Conservation (phyloP, 2,113 vertebrate species). For the Thamnaconus septentrionalis region DNA sequence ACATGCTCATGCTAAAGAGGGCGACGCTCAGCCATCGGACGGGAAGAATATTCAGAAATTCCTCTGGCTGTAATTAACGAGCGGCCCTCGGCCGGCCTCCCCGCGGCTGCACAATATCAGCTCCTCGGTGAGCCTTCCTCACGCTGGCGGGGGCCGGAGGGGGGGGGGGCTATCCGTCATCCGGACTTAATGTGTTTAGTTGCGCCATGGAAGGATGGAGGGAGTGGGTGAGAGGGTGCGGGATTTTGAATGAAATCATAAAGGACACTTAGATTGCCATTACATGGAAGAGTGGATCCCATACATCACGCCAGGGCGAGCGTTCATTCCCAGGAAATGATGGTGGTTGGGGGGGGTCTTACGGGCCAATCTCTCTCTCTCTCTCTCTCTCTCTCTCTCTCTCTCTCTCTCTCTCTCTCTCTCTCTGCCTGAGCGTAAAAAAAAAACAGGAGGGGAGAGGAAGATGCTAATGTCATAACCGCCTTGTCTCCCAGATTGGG, state of each 20-base stretch:
- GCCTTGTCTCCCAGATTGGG: slow-evolving; percentile 31
- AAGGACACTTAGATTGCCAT: slow-evolving; percentile 69
- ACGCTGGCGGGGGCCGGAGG: slow-evolving; percentile 27
- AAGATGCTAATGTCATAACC: slow-evolving; percentile 31
- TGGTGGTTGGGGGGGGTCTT: background rate
- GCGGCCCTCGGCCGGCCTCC: slow-evolving; percentile 31
- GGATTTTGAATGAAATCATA: slow-evolving; percentile 70
- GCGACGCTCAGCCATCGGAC: slow-evolving; percentile 35
- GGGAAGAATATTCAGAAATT: slow-evolving; percentile 55
- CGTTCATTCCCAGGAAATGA: slow-evolving; percentile 68
- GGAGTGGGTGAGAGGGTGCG: slow-evolving; percentile 37
- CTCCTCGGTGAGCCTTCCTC: slow-evolving; percentile 48
- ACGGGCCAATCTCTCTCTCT: slow-evolving; percentile 21
- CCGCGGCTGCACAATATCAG: slow-evolving; percentile 33
- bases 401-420: slow-evolving; percentile 45
- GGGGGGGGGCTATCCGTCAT: slow-evolving; percentile 59
- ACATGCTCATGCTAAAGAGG: slow-evolving; percentile 25
- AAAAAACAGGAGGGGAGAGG: slow-evolving; percentile 22
- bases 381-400: slow-evolving; percentile 51
- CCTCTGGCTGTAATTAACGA: slow-evolving; percentile 72
- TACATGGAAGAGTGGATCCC: slow-evolving; percentile 62
- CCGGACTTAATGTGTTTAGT: slow-evolving; percentile 67
- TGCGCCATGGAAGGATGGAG: slow-evolving; percentile 58
- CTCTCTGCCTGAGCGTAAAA: slow-evolving; percentile 37
- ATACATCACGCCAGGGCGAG: slow-evolving; percentile 63